Evolutionary conservation across 1,140 invertebrate species (phyloP).

Genomic region (Nasonia giraulti): DNA sequence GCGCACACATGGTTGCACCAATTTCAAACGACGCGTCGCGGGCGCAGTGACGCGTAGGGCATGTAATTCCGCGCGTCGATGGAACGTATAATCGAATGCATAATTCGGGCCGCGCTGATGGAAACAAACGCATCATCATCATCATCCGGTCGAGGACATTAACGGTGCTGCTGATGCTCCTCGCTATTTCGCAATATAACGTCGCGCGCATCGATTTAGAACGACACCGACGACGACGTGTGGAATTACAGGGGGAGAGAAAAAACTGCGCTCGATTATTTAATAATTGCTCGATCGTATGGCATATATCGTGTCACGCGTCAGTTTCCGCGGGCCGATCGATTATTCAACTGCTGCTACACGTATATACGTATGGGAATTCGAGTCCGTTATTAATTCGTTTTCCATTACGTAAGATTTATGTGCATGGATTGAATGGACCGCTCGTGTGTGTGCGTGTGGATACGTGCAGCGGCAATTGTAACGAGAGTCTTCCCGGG

Average conservation of each 20-base stretch:
- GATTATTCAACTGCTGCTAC: background rate
- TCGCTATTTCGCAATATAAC: background rate
- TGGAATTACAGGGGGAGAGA: no score
- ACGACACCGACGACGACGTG: no score
- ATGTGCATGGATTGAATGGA: background rate
- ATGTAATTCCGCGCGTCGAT: background rate
- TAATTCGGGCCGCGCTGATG: background rate
- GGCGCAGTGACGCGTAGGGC: background rate
- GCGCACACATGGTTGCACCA: background rate
- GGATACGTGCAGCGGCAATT: background rate
- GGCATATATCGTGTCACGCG: background rate
- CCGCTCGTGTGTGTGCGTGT: background rate
- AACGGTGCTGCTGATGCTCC: background rate
- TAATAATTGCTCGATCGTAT: background rate
- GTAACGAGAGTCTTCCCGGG: background rate
- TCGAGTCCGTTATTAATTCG: constrained; percentile 13
- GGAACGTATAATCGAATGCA: background rate
- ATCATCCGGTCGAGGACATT: background rate
- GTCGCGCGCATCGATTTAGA: no score
- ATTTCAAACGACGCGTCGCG: background rate
- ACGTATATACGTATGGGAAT: background rate
- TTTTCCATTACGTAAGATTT: constrained; percentile 10
- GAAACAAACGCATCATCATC: background rate
- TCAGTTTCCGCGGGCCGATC: background rate
- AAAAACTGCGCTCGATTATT: background rate